Base-by-base conservation (phyloP, 2,888 invertebrate species). In the Nycteola revayana region DNA sequence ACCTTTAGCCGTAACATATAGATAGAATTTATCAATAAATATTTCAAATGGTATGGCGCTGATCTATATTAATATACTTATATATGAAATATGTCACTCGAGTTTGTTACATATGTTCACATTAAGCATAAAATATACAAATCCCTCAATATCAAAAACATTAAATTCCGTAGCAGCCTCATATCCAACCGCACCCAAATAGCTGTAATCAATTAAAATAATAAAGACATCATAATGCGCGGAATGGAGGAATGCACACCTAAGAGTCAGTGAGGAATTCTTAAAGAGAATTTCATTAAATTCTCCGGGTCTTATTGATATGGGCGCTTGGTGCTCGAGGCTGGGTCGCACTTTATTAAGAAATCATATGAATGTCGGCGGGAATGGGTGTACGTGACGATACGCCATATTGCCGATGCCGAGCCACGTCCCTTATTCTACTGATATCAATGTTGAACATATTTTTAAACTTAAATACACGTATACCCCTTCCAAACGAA, bases 341-440 rank as follows among this genome's bases (percentile, higher is more conserved):
- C 60, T 64, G 74, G 68, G 66, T 75, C 82, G 75, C 77, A 79
- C 84, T 84, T 83, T 85, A 85, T 85, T 83, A 84, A 83, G 82
- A 83, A 80, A 80, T 82, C 84, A 83, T 77, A 82, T 81, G 81
- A 80, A 84, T 78, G 79, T 78, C 60, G 71, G 51, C 47, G 67
- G 75, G 72, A 75, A 77, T 75, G 75, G 65, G 65, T 56, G 71
- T 75, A 82, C 84, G 82, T 82, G 84, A 77, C 74, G 66, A 80
- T 82, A 83, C 77, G 75, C 74, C 66, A 67, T 75, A 79, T 77
- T 73, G 72, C 72, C 47, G 48, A 53, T 56, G 49, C 51, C 45
- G 55, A 48, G 43, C 49, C 42, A 53, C 49, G 50, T 42, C 14
- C 14, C 14, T 5, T 3, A 14, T 14, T 14, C 14, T 14, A 14